These are phyloP conservation scores for Regulus satrapa DNA, from an alignment of 2,113 vertebrate genomes.

Conservation along the genomic window DNA sequence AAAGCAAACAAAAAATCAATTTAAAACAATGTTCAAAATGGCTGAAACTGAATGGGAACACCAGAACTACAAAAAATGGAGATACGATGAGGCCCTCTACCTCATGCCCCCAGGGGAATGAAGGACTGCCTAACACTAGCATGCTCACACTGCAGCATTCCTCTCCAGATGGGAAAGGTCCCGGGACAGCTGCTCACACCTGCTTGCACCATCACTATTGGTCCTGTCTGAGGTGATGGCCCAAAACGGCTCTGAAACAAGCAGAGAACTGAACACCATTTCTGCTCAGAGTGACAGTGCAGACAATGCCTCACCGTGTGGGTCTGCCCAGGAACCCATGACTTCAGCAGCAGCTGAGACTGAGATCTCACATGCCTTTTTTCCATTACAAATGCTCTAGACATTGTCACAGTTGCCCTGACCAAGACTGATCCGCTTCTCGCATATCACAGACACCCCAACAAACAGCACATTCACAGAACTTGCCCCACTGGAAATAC, in stretches of 20 bases:
- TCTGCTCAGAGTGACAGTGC: not conserved
- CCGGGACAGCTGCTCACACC: fast-evolving
- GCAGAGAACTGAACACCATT: not conserved
- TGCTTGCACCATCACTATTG: fast-evolving
- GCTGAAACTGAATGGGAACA: not conserved
- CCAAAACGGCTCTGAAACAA: not conserved
- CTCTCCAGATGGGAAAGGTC: not conserved
- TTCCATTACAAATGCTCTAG: not conserved
- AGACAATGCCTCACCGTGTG: fast-evolving
- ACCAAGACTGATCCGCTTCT: not conserved
- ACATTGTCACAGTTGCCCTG: not conserved
- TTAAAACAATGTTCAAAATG: not conserved
- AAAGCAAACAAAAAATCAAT: not conserved
- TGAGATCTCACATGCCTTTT: not conserved
- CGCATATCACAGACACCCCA: not conserved
- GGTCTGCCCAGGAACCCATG: not conserved
- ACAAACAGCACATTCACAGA: not conserved
- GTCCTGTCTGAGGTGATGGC: not conserved
- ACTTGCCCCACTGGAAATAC: not conserved
- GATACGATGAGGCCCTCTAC: not conserved
- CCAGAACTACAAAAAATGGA: not conserved
- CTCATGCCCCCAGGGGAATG: not conserved
- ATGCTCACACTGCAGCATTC: fast-evolving
- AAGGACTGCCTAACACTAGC: fast-evolving
- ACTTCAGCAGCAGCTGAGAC: not conserved